Percentiles rank a stretch among this genome's conserved stretches.
Conservation (phyloP, 2,113 vertebrate species). For the Austrofundulus limnaeus region DNA sequence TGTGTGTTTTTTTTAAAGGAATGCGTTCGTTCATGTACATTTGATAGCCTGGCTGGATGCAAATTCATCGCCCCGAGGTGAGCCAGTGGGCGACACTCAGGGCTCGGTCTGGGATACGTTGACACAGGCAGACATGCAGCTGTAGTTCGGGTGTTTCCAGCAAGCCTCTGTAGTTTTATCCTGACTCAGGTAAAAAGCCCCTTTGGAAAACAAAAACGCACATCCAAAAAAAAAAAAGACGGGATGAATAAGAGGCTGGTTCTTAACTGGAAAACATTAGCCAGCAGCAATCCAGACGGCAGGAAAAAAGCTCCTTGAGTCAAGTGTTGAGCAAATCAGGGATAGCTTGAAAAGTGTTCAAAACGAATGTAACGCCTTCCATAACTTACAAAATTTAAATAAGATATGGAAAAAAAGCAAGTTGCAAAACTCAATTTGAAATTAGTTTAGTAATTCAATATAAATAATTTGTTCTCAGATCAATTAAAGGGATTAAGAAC, state of each 20-base stretch:
- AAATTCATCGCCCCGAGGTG: not conserved
- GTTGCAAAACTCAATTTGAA: too few species aligned
- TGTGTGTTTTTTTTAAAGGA: not conserved
- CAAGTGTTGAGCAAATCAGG: conserved; percentile 23
- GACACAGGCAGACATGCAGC: conserved; percentile 30
- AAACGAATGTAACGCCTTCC: not conserved
- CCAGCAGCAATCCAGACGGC: conserved; percentile 22
- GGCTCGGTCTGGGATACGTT: conserved; percentile 12
- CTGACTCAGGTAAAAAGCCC: conserved; percentile 73
- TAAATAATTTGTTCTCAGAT: too few species aligned
- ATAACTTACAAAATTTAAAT: not conserved
- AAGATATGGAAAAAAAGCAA: too few species aligned
- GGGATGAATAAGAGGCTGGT: conserved; percentile 61
- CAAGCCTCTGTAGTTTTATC: conserved; percentile 12
- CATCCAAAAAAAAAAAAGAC: not conserved
- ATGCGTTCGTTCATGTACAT: conserved; percentile 14
- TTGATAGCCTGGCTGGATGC: not conserved
- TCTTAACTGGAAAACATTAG: conserved; percentile 70
- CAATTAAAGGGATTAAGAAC: too few species aligned
- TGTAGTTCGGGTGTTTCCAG: conserved; percentile 37
- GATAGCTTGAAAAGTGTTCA: not conserved
- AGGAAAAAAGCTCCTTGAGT: conserved; percentile 35
- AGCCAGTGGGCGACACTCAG: conserved; percentile 8
- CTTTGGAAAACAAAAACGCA: not conserved
- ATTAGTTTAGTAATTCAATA: too few species aligned